Base-by-base conservation (phyloP, 2,797 vertebrate species). In the Crenuchus spilurus region DNA sequence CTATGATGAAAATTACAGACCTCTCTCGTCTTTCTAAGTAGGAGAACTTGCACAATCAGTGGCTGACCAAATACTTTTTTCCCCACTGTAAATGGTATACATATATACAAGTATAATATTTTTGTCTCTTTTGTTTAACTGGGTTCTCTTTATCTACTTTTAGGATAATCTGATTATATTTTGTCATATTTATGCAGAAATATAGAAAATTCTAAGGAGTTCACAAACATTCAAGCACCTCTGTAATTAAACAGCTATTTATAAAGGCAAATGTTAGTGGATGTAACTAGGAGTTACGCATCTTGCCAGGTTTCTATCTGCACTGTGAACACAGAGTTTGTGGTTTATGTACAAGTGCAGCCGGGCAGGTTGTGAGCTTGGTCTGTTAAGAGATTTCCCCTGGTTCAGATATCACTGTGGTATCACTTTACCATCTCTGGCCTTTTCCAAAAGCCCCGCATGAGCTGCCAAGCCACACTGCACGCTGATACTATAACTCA, bases 401-500 rank as follows among this genome's bases (percentile, higher is more conserved):
- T 0, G 13, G 52, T 46, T 68, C 63, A 26, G 64, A 37, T 65
- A 64, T 73, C 78, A 67, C 61, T 71, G 20, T 10, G 48, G 74
- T 75, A 75, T 77, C 44, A 65, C 31, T 48, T 80, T 63, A 70
- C 75, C 52, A 39, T 74, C 65, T 70, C 16, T 3, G 49, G 70
- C 33, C 64, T 13, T 44, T 74, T 70, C 74, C 65, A 68, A 74
- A 72, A 60, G 28, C 28, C 70, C 52, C 33, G 6, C 2, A n/a
- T 2, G 7, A 64, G 63, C 66, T 77, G 79, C 75, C 75, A 80
- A 77, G 35, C 24, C 62, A 61, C 55, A 66, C 35, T 55, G 37
- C n/a, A 31, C 3, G 33, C 37, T 72, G 64, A 76, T 61, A 55
- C 22, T 37, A 61, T 61, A 70, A 70, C 67, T 61, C 18, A 65